Base-by-base conservation (phyloP, 2,113 vertebrate genomes). In the Callipepla squamata region DNA sequence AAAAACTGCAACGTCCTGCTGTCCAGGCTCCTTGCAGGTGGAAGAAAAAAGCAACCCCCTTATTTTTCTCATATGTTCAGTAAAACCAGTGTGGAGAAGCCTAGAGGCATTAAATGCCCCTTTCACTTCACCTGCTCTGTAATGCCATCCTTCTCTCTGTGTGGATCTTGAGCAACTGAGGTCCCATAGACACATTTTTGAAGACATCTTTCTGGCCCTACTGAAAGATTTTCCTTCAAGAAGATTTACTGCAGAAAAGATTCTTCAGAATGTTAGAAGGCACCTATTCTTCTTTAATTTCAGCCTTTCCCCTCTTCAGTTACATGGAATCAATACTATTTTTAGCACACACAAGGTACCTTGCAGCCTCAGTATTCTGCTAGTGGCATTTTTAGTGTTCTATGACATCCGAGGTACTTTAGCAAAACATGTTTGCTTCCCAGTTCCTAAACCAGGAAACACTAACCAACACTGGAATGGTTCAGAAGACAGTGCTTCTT, bases 11-110 rank as follows among this genome's bases (percentile, higher is more conserved):
- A 6, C 0, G 28, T 65, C 40, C 53, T 22, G 22, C 21, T 66
- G 36, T 25, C 3, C 0, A 40, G 26, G 17, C 15, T 47, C 0
- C 0, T 13, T 28, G 30, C 50, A 68, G 36, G 26, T 72, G 21
- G 77, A 78, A 74, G 7, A 51, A 34, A 3, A 1, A 44, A 89
- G 34, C 11, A 26, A 87, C 9, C 4, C n/a, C 70, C 20, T 18
- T 5, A 0, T 13, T 40, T 36, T 67, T 30, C 67, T n/a, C 15
- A 22, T 17, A 19, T 13, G 45, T 0, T 65, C 30, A 40, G 15
- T n/a, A 65, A 68, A 57, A 7, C 3, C 53, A 53, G 19, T 0
- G 1, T 7, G 11, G n/a, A 30, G 47, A 78, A 89, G 44, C 19
- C 28, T 1, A 11, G 5, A 11, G 19, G 22, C 2, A 13, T 25